These are phyloP conservation scores for Timema podura DNA, from an alignment of 2,888 invertebrate species.

Conservation along the genomic window DNA sequence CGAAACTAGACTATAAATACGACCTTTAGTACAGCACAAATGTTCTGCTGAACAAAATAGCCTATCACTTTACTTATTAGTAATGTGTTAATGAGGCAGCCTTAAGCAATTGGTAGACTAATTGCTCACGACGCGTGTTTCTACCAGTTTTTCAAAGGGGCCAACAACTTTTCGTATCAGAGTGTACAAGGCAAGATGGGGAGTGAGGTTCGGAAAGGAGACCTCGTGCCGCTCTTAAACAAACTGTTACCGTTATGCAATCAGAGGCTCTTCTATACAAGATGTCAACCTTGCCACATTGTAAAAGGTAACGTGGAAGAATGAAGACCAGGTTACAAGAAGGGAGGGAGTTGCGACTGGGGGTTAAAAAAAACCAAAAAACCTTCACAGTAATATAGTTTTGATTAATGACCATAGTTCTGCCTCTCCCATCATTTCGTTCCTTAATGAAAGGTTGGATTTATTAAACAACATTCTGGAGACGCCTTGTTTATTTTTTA, in stretches of 20 bases:
- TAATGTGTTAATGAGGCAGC: no score
- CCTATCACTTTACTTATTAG: no score
- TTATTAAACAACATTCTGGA: constrained; percentile 14
- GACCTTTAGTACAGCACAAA: no score
- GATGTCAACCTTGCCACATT: constrained; percentile 4
- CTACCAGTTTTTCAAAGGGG: background rate
- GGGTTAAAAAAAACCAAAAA: no score
- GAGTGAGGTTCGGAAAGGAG: background rate
- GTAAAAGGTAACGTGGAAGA: constrained; percentile 2
- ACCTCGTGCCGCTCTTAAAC: background rate
- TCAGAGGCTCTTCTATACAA: background rate
- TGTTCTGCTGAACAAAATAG: no score
- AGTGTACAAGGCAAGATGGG: background rate
- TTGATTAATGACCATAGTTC: constrained; percentile 4
- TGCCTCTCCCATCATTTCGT: background rate
- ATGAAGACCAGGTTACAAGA: background rate
- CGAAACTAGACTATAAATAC: no score
- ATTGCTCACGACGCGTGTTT: no score
- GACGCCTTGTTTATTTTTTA: background rate
- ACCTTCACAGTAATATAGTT: constrained; percentile 8
- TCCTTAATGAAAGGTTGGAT: constrained; percentile 8
- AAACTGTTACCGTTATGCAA: constrained; percentile 13
- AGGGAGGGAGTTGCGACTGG: no score
- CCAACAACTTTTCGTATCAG: background rate
- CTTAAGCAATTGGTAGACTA: no score